phyloP scores from a whole-genome alignment of 2,888 invertebrate genomes.

The Chirona hameri region DNA sequence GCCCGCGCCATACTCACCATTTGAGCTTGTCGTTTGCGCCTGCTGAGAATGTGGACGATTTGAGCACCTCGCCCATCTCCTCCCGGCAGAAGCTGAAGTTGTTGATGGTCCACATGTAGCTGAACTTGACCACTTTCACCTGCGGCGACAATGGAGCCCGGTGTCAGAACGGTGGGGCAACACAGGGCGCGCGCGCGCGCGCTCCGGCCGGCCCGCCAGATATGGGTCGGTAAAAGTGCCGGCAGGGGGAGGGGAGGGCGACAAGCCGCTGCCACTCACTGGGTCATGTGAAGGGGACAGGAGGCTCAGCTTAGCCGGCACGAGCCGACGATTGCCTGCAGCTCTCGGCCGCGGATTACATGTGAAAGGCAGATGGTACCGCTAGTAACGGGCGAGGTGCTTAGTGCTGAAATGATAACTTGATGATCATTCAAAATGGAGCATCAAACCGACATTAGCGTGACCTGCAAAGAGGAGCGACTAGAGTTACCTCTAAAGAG shows the following conservation, averaged over 20 bases:
- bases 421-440: no score
- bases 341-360: no score
- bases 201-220: background rate
- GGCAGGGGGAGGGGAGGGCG: background rate
- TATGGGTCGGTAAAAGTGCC: background rate
- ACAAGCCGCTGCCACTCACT: constrained; percentile 43
- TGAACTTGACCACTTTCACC: constrained; percentile 99
- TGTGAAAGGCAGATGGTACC: no score
- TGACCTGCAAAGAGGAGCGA: no score
- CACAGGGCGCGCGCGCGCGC: background rate
- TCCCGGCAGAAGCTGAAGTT: constrained; percentile 99
- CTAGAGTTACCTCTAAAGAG: no score
- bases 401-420: no score
- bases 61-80: constrained; percentile 99
- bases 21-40: constrained; percentile 99
- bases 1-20: constrained; percentile 62
- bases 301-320: background rate
- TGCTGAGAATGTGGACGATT: constrained; percentile 99
- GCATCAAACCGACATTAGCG: no score
- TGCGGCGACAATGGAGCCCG: constrained; percentile 49
- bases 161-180: background rate
- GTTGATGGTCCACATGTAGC: constrained; percentile 99
- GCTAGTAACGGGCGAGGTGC: no score
- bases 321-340: no score
- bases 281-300: constrained; percentile 29